phyloP scores from a whole-genome alignment of 1,140 invertebrate genomes.

The Vanessa tameamea region DNA sequence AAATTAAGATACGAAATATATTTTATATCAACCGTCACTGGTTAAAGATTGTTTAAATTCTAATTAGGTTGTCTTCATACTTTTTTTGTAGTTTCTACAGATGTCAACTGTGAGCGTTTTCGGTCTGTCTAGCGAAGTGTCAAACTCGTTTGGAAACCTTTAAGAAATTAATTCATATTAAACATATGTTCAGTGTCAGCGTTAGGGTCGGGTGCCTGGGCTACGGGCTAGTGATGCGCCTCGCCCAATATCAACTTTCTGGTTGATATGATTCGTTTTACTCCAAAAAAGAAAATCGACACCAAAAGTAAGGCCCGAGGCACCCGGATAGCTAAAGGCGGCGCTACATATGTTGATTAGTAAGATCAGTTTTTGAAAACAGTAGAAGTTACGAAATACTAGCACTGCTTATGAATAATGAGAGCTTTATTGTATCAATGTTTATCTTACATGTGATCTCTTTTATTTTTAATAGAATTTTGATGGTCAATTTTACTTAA shows the following conservation, averaged over 20 bases:
- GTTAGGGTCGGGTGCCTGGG: too few species aligned
- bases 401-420: slow-evolving; percentile 62
- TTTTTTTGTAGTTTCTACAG: slow-evolving; percentile 20
- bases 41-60: slow-evolving; percentile 9
- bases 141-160: neutral
- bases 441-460: slow-evolving; percentile 77
- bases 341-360: slow-evolving; percentile 10
- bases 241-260: too few species aligned
- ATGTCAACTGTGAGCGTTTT: neutral
- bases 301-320: too few species aligned
- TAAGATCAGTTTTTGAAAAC: slow-evolving; percentile 56
- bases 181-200: neutral
- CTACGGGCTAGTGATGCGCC: too few species aligned
- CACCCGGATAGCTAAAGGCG: too few species aligned
- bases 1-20: slow-evolving; percentile 20
- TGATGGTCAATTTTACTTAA: slow-evolving; percentile 80
- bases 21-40: slow-evolving; percentile 9
- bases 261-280: too few species aligned
- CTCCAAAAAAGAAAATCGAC: too few species aligned
- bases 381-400: slow-evolving; percentile 48
- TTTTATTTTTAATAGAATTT: slow-evolving; percentile 79
- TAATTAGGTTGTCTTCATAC: slow-evolving; percentile 11
- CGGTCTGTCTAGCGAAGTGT: slow-evolving; percentile 7
- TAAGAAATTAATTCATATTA: slow-evolving; percentile 12
- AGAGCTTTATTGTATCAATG: slow-evolving; percentile 73